Evolutionary conservation across 35 echinoderm and acorn worm genomes (phyloP).

Genomic region (Lytechinus variegatus): DNA sequence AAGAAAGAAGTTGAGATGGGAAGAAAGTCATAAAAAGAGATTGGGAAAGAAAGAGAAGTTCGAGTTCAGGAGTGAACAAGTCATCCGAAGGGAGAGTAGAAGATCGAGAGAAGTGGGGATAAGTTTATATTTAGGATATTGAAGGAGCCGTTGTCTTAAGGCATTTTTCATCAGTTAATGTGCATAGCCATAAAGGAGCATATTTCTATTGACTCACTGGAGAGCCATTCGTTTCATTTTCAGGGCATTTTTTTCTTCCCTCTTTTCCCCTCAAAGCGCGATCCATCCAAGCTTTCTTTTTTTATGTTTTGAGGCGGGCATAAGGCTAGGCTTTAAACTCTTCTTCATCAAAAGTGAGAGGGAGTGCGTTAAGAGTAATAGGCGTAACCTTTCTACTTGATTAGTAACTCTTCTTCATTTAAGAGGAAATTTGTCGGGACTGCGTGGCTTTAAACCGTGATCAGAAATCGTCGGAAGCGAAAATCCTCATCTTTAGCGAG

Average conservation of each 20-base stretch:
- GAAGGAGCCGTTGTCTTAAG: slow-evolving; percentile 27
- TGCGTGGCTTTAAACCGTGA: slow-evolving; percentile 17
- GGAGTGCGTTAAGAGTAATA: background rate
- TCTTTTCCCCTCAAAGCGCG: background rate
- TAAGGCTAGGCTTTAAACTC: background rate
- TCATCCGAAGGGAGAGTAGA: background rate
- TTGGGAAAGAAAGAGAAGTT: background rate
- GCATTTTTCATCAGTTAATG: slow-evolving; percentile 56
- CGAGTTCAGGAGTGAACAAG: background rate
- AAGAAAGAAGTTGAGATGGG: background rate
- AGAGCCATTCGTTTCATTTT: slow-evolving; percentile 44
- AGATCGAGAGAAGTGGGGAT: background rate
- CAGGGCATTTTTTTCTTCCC: slow-evolving; percentile 1
- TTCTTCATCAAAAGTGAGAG: background rate
- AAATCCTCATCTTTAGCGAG: background rate
- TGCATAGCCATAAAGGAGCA: slow-evolving; percentile 40
- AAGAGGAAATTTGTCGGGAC: background rate
- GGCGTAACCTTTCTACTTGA: slow-evolving; percentile 37
- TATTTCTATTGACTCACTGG: slow-evolving; percentile 50
- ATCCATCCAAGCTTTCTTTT: background rate
- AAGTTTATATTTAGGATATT: slow-evolving; percentile 39
- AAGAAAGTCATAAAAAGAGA: background rate
- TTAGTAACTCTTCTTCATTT: slow-evolving; percentile 16
- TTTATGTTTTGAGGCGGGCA: slow-evolving; percentile 6
- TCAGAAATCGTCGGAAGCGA: background rate